Base-by-base conservation (phyloP, 1,140 invertebrate species). In the Conopomorpha cramerella region DNA sequence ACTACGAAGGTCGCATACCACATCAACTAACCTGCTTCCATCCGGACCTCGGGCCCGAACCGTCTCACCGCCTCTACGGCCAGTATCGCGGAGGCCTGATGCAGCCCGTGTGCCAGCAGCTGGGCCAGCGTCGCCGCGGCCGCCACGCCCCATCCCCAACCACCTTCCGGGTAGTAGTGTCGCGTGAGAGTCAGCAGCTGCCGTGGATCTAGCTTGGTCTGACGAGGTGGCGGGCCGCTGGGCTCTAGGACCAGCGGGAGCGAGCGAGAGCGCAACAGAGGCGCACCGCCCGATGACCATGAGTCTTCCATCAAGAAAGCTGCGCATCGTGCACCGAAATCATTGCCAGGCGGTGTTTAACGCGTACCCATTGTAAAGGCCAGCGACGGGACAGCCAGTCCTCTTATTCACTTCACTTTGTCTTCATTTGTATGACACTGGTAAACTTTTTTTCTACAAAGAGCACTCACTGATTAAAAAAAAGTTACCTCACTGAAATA, bases 111-210 rank as follows among this genome's bases (percentile, higher is more conserved):
- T 32, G 81, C 82, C n/a, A 89, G 63, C 7, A 86, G 58, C 41
- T 87, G 82, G n/a, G 85, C 83, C 2, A 87, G 49, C 15, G 86
- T 79, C 3, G 84, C 82, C 16, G 86, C 87, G 1, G 77, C 76
- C 0, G 86, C 79, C 6, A 91, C 82, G 11, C 88, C 82, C 87
- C 88, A 92, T 0, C 90, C 90, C 89, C 89, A 92, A 1, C 88
- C 88, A 2, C 87, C 88, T 51, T 91, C 88, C 1, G 88, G 88
- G 61, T 89, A 90, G 64, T 89, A 89, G 53, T 90, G 86, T 16
- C 85, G 56, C 1, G 70, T 72, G 39, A 77, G 62, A 1, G 76
- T 79, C 12, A 77, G 52, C 26, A 79, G 59, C 33, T 76, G 73
- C n/a, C 77, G 54, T 12, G 67, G 64, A 52, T 77, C 66, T 46